Evolutionary conservation across 2,113 vertebrate genomes (phyloP).

Genomic region (Ahaetulla prasina): DNA sequence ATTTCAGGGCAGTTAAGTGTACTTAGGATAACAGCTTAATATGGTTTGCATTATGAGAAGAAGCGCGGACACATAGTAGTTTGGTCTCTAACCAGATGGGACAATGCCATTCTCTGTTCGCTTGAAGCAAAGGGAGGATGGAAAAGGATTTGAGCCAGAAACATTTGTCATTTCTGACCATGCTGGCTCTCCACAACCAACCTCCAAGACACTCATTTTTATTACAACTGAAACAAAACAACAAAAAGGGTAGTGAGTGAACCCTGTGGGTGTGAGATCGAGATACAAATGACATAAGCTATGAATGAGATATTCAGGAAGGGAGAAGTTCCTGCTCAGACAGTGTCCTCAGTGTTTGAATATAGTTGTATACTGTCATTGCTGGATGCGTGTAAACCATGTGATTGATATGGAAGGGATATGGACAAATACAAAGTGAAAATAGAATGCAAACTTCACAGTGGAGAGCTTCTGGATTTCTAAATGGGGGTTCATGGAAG

Average conservation of each 20-base stretch:
- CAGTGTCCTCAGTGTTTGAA: slow-evolving; percentile 29
- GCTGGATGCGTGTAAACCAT: background rate
- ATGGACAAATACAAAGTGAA: background rate
- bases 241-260: slow-evolving; percentile 14
- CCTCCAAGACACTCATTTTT: slow-evolving; percentile 38
- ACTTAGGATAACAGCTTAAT: background rate
- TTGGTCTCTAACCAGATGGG: background rate
- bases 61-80: background rate
- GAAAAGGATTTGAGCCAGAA: slow-evolving; percentile 41
- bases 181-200: slow-evolving; percentile 35
- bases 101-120: slow-evolving; percentile 1
- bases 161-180: slow-evolving; percentile 42
- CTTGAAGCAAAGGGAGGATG: background rate
- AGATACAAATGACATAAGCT: slow-evolving; percentile 34
- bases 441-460: background rate
- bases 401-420: background rate
- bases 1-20: background rate
- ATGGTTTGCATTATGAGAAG: background rate
- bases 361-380: slow-evolving; percentile 11
- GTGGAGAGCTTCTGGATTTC: background rate
- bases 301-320: slow-evolving; percentile 41
- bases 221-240: slow-evolving; percentile 49
- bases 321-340: slow-evolving; percentile 38
- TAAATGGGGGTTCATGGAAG: background rate
- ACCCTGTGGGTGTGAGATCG: slow-evolving; percentile 58